Evolutionary conservation across 1,140 invertebrate genomes (phyloP).

Genomic region (Agrilus planipennis): DNA sequence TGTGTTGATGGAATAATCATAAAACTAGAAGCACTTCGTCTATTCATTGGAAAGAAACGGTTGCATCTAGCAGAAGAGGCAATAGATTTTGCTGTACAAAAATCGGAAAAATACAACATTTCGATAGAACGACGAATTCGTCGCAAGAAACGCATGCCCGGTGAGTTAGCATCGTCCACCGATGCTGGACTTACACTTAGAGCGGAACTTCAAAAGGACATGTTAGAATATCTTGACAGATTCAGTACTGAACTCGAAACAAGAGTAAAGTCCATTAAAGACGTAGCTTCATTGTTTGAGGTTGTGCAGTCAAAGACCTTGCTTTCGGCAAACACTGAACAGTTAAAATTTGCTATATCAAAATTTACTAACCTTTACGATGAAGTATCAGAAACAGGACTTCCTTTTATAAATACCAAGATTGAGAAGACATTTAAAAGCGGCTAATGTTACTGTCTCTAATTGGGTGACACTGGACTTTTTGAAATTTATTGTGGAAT

Average conservation of each 20-base stretch:
- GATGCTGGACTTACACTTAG: slow-evolving; percentile 6
- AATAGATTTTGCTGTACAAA: slow-evolving; percentile 13
- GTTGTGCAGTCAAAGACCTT: background rate
- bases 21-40: slow-evolving; percentile 6
- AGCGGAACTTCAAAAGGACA: slow-evolving; percentile 5
- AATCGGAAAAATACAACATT: slow-evolving; percentile 9
- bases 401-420: too few relatives aligned
- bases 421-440: too few relatives aligned
- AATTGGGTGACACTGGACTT: too few relatives aligned
- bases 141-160: too few relatives aligned
- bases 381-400: too few relatives aligned
- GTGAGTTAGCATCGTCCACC: too few relatives aligned
- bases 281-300: background rate
- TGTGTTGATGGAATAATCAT: slow-evolving; percentile 10
- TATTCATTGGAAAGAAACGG: too few relatives aligned
- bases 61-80: slow-evolving; percentile 13
- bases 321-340: too few relatives aligned
- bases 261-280: background rate
- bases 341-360: too few relatives aligned
- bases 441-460: too few relatives aligned
- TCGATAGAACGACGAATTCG: slow-evolving; percentile 6
- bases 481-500: too few relatives aligned
- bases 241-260: slow-evolving; percentile 2
- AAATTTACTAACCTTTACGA: too few relatives aligned
- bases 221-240: slow-evolving; percentile 7